A percentile compares a stretch with the other conserved stretches of the same genome.
phyloP scores from a whole-genome alignment of 2,888 invertebrate species.

The Theodoxus fluviatilis region DNA sequence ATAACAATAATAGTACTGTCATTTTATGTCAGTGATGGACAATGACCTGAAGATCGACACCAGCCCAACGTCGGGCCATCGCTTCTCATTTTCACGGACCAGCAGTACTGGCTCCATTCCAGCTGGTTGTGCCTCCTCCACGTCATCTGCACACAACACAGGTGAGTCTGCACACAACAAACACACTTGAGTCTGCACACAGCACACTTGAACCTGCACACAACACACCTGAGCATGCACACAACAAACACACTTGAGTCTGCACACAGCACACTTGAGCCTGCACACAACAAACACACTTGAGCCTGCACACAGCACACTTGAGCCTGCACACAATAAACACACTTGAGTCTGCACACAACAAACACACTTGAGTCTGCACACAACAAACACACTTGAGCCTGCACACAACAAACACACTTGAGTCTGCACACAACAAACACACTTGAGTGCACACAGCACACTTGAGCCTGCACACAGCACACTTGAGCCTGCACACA shows the following conservation, averaged over 20 bases:
- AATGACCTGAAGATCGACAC: slow-evolving; percentile 51
- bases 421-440: no score
- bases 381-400: no score
- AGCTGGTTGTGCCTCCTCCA: slow-evolving; percentile 53
- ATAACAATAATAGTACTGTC: no score
- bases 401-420: no score
- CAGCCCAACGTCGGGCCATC: slow-evolving; percentile 46
- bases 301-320: no score
- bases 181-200: neutral
- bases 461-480: no score
- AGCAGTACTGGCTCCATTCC: slow-evolving; percentile 60
- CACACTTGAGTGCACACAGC: no score
- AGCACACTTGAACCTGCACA: neutral
- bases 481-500: no score
- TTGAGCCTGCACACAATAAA: no score
- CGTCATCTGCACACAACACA: slow-evolving; percentile 63
- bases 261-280: neutral
- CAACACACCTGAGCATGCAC: neutral
- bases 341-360: no score
- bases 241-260: neutral
- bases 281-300: neutral
- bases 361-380: no score
- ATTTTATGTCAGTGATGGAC: slow-evolving; percentile 35
- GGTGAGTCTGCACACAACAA: slow-evolving; percentile 37
- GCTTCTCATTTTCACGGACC: slow-evolving; percentile 54